Evolutionary conservation across 1,140 invertebrate species (phyloP), one percentile per base, ranked within the genome.

Genomic region (Danaus melanippus): DNA sequence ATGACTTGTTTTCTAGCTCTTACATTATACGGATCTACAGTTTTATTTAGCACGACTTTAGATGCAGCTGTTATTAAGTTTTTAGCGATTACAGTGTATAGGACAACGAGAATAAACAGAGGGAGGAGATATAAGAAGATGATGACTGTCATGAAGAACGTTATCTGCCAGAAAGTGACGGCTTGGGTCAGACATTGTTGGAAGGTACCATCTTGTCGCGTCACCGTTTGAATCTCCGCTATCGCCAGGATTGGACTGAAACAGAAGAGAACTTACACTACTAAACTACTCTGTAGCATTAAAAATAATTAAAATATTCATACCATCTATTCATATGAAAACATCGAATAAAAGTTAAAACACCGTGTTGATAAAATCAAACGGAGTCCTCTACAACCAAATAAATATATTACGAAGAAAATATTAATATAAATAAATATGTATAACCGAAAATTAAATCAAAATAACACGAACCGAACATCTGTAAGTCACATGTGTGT

Each of bases 101-200:
- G 88, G 42, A 92, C 81, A 43, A 95, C 76, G 39, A 97, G 89
- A 46, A 96, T 89, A 12, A 93, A 71, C 12, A 96, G 80, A 10
- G 95, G 95, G 8, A 95, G 69, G 48, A 94, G 76, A 84, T 95
- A 96, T 76, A 96, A 94, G 42, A 93, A 75, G 50, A 90, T 88
- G 50, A 93, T 92, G 65, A 91, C 91, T 63, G 90, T 86, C 12
- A 93, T 75, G 83, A 94, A 93, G 89, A 95, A 96, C 17, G 90
- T 75, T 42, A 91, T 89, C 21, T 91, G 90, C 90, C 92, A 93
- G 69, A 89, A 82, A 42, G 89, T 88, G 73, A 91, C 88, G 8
- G 91, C 91, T 70, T 90, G 86, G 4, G 92, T 94, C 44, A 91
- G 84, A 74, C 94, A 96, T 56, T 84, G 82, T 60, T 91, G 88